phyloP scores from a whole-genome alignment of 1,140 invertebrate genomes.

The Odontomachus brunneus region DNA sequence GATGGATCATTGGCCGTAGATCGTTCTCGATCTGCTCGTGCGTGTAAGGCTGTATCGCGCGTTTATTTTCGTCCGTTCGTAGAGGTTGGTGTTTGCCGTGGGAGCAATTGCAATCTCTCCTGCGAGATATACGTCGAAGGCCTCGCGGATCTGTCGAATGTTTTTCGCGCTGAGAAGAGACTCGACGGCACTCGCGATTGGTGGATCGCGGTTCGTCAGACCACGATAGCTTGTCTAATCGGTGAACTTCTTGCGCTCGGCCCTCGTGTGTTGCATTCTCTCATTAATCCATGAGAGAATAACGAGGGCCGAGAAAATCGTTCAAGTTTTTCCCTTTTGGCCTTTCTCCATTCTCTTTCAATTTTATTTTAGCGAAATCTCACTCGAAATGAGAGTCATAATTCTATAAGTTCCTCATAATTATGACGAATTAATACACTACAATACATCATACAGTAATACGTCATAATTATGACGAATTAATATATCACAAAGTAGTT shows the following conservation, averaged over 20 bases:
- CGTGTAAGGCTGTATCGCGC: neutral
- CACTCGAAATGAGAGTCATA: no score
- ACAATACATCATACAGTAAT: no score
- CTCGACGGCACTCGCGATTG: neutral
- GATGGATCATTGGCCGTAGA: slow-evolving; percentile 34
- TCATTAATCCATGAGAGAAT: slow-evolving; percentile 15
- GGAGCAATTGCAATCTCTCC: slow-evolving; percentile 38
- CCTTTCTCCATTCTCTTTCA: neutral
- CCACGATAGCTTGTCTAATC: slow-evolving; percentile 47
- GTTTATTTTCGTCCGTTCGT: slow-evolving; percentile 39
- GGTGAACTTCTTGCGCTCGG: neutral
- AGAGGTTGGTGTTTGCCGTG: neutral
- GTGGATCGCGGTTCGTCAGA: neutral
- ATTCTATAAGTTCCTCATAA: no score
- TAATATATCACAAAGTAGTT: no score
- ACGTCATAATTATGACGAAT: no score
- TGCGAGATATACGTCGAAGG: slow-evolving; percentile 3
- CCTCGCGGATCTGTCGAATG: slow-evolving; percentile 34
- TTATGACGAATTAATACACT: no score
- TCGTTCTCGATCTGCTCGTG: slow-evolving; percentile 4
- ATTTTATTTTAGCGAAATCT: no score
- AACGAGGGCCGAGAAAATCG: neutral
- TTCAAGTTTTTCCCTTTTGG: neutral
- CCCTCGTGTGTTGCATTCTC: neutral
- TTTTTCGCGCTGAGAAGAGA: slow-evolving; percentile 3